A percentile compares a stretch with the other conserved stretches of the same genome.
Conservation (phyloP, 2,888 invertebrate species). For the Lithophane leautieri region DNA sequence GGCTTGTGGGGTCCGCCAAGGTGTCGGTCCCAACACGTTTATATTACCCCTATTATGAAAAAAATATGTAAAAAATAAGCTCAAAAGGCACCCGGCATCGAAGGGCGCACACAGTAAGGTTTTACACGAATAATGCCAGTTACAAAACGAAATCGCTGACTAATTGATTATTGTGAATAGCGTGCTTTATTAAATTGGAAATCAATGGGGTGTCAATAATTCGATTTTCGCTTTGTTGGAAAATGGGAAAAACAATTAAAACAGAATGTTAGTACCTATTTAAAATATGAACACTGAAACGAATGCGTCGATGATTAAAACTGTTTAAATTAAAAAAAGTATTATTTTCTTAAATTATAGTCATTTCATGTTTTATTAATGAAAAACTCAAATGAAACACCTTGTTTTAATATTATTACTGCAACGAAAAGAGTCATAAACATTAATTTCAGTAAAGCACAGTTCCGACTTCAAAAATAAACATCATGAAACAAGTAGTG, state of each 20-base stretch:
- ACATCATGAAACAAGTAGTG: conserved; percentile 7
- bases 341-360: neutral
- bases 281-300: conserved; percentile 11
- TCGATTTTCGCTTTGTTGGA: conserved; percentile 62
- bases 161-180: conserved; percentile 88
- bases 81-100: conserved; percentile 81
- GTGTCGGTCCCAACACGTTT: conserved; percentile 88
- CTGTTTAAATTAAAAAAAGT: conserved; percentile 15
- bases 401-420: neutral
- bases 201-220: conserved; percentile 76
- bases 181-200: conserved; percentile 78
- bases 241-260: conserved; percentile 36
- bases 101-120: conserved; percentile 75
- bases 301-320: neutral
- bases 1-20: conserved; percentile 88
- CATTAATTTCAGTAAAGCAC: neutral
- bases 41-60: conserved; percentile 87
- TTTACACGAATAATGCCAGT: conserved; percentile 82
- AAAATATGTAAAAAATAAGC: conserved; percentile 78
- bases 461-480: conserved; percentile 15
- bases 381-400: neutral
- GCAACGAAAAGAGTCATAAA: neutral
- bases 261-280: neutral
- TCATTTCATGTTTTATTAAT: no score
- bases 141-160: conserved; percentile 84